Evolutionary conservation across 2,797 vertebrate species (phyloP), one percentile per base, ranked within the genome.

Genomic region (Myiothlypis chrysogaster): DNA sequence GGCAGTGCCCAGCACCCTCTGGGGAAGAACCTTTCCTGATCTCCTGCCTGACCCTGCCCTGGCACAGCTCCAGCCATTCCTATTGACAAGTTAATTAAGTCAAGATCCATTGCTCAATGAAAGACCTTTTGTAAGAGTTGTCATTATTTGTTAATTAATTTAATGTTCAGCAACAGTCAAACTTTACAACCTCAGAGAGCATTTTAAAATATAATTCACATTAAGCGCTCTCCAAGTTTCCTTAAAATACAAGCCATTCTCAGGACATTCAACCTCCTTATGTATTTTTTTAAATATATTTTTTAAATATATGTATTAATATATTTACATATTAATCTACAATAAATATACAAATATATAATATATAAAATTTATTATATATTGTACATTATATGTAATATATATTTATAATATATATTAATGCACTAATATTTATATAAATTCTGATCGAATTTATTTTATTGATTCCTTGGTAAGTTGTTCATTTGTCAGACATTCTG

Each of bases 21-120:
- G 68, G 44, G 37, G n/a, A 39, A 73, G 39, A 46, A 1, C 34
- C 39, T 53, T 66, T 4, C 3, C 68, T 60, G 24, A 25, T 0
- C 0, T 60, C n/a, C 53, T 47, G 1, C 18, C 47, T 46, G 2
- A 34, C 0, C 8, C 53, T 88, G 1, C 24, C 16, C 30, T 75
- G 61, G 1, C 3, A 7, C 34, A 88, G 12, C 47, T 28, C 6
- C 78, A 61, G 16, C 10, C 0, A 0, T 68, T 76, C 32, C 70
- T 43, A 44, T 18, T 83, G 44, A 41, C 34, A 17, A 8, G 12
- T 57, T 75, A 80, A 70, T 53, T 52, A 61, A 41, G 50, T 78
- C 24, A 32, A 80, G n/a, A 64, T 52, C 21, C 53, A 60, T 10
- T 78, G 37, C 32, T 61, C 16, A 71, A 64, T 30, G 23, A 71